These are phyloP conservation scores for Plemyria rubiginata DNA, from an alignment of 2,888 invertebrate genomes.

Conservation along the genomic window DNA sequence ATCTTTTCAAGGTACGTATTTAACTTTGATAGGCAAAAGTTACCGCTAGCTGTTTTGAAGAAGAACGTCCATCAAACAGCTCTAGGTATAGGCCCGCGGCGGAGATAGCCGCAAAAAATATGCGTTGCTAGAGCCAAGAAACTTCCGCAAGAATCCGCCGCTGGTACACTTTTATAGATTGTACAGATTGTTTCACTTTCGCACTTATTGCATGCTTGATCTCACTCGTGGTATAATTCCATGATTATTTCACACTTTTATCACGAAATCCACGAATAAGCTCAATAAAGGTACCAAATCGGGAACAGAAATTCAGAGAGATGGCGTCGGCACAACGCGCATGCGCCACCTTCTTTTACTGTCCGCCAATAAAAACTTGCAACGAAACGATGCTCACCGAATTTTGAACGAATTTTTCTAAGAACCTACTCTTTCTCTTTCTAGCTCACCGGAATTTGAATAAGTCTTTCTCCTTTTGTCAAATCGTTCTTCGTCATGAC, in stretches of 20 bases:
- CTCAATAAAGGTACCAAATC: slow-evolving; percentile 71
- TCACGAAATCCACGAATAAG: slow-evolving; percentile 63
- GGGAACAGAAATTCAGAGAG: slow-evolving; percentile 80
- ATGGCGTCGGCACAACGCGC: slow-evolving; percentile 86
- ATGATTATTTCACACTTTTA: slow-evolving; percentile 69
- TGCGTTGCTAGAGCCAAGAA: slow-evolving; percentile 79
- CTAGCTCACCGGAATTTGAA: slow-evolving; percentile 20
- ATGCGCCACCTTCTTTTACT: slow-evolving; percentile 81
- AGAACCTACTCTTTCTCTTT: slow-evolving; percentile 51
- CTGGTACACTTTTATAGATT: slow-evolving; percentile 56
- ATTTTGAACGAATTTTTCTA: slow-evolving; percentile 59
- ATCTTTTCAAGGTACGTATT: slow-evolving; percentile 56
- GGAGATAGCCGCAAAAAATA: slow-evolving; percentile 80
- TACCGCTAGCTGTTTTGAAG: slow-evolving; percentile 68
- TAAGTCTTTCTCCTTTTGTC: slow-evolving; percentile 21
- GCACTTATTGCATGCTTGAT: slow-evolving; percentile 61
- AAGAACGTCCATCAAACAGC: slow-evolving; percentile 69
- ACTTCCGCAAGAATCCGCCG: slow-evolving; percentile 78
- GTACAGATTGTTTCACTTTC: slow-evolving; percentile 54
- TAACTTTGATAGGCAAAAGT: slow-evolving; percentile 58
- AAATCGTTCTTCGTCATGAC: slow-evolving; percentile 11
- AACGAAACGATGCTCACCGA: slow-evolving; percentile 59
- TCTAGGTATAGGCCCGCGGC: slow-evolving; percentile 60
- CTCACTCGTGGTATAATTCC: slow-evolving; percentile 67
- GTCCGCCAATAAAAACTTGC: slow-evolving; percentile 71